Base-by-base conservation (phyloP, 2,113 vertebrate species). In the Poeciliopsis occidentalis region DNA sequence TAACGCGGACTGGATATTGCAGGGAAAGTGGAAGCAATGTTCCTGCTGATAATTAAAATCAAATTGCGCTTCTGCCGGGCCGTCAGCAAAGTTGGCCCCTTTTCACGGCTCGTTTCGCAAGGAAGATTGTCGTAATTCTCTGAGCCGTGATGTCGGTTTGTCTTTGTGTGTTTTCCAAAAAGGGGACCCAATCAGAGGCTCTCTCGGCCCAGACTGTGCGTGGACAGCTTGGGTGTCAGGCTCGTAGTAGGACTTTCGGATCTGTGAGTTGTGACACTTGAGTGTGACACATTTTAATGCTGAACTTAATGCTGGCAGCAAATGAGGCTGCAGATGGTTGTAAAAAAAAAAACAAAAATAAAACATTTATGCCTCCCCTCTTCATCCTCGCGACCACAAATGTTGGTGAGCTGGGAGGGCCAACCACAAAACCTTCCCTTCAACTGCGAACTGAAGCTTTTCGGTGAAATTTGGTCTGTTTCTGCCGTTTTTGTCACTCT, bases 41-140 rank as follows among this genome's bases (percentile, higher is more conserved):
- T 81, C 24, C 22, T 17, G 12, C 31, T 15, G 11, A 69, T 68
- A 73, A 78, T 51, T 54, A 67, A 57, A 60, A 37, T 17, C 6
- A 57, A 75, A 34, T 26, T 29, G 24, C 12, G 8, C 54, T 13
- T 57, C 22, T 26, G 31, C 19, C 4, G 29, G 31, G 67, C 61
- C 71, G 70, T 72, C 19, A 4, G 12, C 44, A 54, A 60, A 31
- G 37, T 51, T n/a, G 10, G 6, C 7, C 47, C 22, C 0, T 41
- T 72, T n/a, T 67, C 26, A 27, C 7, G 8, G 47, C 6, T 65
- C 61, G 51, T 79, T 79, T 67, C 60, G 64, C 60, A 47, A 47
- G 44, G 44, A 44, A 69, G 47, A 29, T 34, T 26, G 34, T 57
- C 64, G 10, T 30, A 72, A 65, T 3, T 62, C 30, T 19, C 0